phyloP scores from a whole-genome alignment of 2,797 vertebrate genomes.

The Buphagus erythrorhynchus region DNA sequence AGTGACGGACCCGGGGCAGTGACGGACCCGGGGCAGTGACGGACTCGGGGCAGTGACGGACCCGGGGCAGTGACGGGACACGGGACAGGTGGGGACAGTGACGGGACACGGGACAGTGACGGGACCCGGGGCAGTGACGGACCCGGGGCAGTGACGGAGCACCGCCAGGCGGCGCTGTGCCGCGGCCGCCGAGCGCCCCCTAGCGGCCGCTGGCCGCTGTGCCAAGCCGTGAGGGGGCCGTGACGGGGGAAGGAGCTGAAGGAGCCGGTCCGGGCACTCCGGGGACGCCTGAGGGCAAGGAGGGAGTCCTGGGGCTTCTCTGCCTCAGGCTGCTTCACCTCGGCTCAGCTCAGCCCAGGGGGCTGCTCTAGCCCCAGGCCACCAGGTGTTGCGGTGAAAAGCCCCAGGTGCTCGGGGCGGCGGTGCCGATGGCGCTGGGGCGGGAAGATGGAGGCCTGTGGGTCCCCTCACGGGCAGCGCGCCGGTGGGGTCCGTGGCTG shows the following conservation, averaged over 20 bases:
- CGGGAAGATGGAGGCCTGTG: not conserved
- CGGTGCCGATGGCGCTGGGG: not conserved
- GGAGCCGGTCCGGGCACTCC: not conserved
- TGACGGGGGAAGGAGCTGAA: not conserved
- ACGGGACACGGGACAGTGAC: not conserved
- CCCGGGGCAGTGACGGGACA: too few relatives aligned
- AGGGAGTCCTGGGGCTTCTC: not conserved
- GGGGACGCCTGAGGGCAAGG: not conserved
- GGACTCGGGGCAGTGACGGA: too few relatives aligned
- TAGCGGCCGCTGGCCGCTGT: not conserved
- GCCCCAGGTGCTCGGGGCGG: not conserved
- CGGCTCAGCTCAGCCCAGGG: fast-evolving
- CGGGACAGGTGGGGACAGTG: too few relatives aligned
- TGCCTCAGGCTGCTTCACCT: not conserved
- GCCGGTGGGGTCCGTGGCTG: not conserved
- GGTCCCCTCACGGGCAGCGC: not conserved
- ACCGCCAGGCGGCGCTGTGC: not conserved
- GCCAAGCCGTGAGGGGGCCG: not conserved
- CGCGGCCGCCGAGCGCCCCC: not conserved
- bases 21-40: not conserved
- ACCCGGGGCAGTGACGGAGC: not conserved
- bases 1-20: not conserved
- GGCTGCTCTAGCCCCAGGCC: not conserved
- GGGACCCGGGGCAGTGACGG: fast-evolving
- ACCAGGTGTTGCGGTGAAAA: fast-evolving